A percentile compares a stretch with the other conserved stretches of the same genome.
These are phyloP conservation scores for Caenorhabditis sp. DNA, from an alignment of 2,888 invertebrate genomes.

Conservation along the genomic window DNA sequence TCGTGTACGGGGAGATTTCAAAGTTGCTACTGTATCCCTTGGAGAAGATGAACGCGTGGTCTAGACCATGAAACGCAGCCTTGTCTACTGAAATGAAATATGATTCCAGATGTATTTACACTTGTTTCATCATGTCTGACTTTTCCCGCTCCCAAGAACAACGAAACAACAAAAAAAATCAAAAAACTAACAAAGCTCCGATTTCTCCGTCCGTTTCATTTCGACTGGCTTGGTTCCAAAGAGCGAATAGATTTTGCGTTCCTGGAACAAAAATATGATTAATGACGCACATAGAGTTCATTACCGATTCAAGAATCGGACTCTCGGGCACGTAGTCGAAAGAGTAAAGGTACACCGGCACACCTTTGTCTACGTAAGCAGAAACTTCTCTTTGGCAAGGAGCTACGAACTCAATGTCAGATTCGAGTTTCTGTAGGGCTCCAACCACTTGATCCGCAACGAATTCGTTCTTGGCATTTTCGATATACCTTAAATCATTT, in stretches of 20 bases:
- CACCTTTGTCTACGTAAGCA: slow-evolving; percentile 74
- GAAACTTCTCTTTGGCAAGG: slow-evolving; percentile 81
- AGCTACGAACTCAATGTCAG: slow-evolving; percentile 83
- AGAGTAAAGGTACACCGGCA: slow-evolving; percentile 80
- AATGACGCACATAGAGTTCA: neutral
- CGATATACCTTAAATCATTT: slow-evolving; percentile 66
- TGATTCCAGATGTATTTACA: too few species aligned
- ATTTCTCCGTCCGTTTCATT: slow-evolving; percentile 71
- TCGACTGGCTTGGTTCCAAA: slow-evolving; percentile 79
- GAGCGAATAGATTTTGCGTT: slow-evolving; percentile 72
- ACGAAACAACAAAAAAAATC: slow-evolving; percentile 20
- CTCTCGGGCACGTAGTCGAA: slow-evolving; percentile 82
- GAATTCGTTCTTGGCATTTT: slow-evolving; percentile 69
- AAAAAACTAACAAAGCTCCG: slow-evolving; percentile 54
- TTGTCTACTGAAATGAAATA: slow-evolving; percentile 45
- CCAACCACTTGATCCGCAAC: slow-evolving; percentile 68
- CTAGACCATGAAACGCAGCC: slow-evolving; percentile 82
- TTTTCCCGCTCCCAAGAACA: slow-evolving; percentile 40
- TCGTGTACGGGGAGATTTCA: slow-evolving; percentile 78
- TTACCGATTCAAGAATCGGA: slow-evolving; percentile 79
- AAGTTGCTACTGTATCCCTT: slow-evolving; percentile 79
- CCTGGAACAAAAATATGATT: slow-evolving; percentile 36
- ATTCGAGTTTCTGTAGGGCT: slow-evolving; percentile 77
- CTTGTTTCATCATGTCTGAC: slow-evolving; percentile 19
- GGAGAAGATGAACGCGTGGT: slow-evolving; percentile 83